Base-by-base conservation (phyloP, 2,888 invertebrate genomes). In the Lagria hirta region DNA sequence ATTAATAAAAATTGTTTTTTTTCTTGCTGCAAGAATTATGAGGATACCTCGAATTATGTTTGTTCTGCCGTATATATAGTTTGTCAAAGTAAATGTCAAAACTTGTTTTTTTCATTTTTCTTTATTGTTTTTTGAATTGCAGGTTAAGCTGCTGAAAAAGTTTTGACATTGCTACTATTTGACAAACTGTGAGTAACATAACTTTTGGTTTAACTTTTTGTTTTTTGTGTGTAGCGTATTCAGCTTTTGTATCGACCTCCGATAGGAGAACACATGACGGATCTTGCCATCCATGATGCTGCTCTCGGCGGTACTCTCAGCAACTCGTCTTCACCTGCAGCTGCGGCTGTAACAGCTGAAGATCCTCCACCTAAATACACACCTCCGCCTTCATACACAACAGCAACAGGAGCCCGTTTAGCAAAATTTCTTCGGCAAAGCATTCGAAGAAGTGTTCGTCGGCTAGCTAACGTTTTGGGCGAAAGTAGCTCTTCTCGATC, bases 311-410 rank as follows among this genome's bases (percentile, higher is more conserved):
- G 52, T 43, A 50, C 44, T 12, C 52, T 51, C 22, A 52, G 54
- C 13, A 43, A 59, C 16, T 46, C 60, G 3, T 40, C 52, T 4
- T 28, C 46, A 1, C 42, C 30, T 10, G 21, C 48, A 3, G 48
- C 56, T 14, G 37, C 60, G 4, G 70, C 69, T 30, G 55, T 72
- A 14, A 66, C 72, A 5, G 67, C 73, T 24, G 81, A 82, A 60
- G 91, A 91, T 74, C 89, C 90, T 1, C 92, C 92, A 2, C 93
- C 93, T 32, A 93, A 93, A 69, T 93, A 94, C 72, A 93, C 92
- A 0, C 93, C 94, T 1, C 94, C 94, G 2, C 93, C 93, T 0
- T 90, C 90, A 0, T 93, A 93, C 66, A 89, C 91, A 16, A 92
- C 92, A 3, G 93, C 93, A 1, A 93, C 93, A 0, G 92, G 93